Percentiles rank a stretch among this genome's conserved stretches.
These are phyloP conservation scores for Asobara japonica DNA, from an alignment of 1,140 invertebrate species.

Conservation along the genomic window DNA sequence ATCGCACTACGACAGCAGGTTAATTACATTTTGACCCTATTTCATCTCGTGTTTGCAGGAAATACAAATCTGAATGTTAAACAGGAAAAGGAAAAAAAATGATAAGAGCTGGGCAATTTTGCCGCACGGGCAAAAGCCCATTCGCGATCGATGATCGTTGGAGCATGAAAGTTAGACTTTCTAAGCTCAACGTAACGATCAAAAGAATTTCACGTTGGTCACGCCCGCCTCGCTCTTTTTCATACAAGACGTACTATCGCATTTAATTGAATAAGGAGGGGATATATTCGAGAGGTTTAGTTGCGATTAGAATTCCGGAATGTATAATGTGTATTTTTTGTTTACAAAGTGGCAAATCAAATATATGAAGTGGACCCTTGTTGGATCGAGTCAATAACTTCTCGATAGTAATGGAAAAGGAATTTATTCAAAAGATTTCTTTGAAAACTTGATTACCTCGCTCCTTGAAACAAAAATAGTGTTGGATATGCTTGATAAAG, in stretches of 20 bases:
- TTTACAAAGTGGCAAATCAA: no score
- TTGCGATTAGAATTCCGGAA: not conserved
- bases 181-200: slow-evolving; percentile 39
- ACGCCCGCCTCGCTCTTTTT: slow-evolving; percentile 23
- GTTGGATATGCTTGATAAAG: no score
- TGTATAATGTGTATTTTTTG: no score
- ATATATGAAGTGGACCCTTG: no score
- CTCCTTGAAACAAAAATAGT: no score
- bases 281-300: not conserved
- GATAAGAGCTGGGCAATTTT: not conserved
- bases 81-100: not conserved
- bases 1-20: not conserved
- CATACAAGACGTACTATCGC: not conserved
- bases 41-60: not conserved
- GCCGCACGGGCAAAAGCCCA: not conserved
- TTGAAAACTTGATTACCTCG: no score
- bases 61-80: not conserved
- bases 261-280: not conserved
- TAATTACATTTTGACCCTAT: not conserved
- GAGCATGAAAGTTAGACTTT: slow-evolving; percentile 41
- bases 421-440: no score
- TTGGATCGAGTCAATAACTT: no score
- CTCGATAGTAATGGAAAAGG: no score
- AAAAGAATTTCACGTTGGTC: slow-evolving; percentile 39
- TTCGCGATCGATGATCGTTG: slow-evolving; percentile 36